Evolutionary conservation across 2,113 vertebrate species (phyloP).

Genomic region (Leucopsar rothschildi): DNA sequence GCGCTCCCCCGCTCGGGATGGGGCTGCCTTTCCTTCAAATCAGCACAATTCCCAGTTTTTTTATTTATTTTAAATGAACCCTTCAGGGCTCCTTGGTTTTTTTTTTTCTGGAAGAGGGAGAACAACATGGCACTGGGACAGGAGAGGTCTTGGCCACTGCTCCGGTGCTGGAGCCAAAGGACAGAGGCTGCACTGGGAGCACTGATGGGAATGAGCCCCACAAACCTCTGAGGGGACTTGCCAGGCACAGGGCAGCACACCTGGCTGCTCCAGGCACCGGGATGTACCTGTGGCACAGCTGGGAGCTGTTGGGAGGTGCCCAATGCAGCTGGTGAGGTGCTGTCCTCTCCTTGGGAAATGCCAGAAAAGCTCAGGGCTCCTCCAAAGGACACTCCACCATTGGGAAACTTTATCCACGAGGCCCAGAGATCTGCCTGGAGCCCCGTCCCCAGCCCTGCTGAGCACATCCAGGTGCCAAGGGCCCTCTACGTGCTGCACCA

Average conservation of each 20-base stretch:
- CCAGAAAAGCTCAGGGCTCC: neutral
- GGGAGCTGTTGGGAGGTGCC: neutral
- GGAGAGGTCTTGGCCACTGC: neutral
- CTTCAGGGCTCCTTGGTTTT: slow-evolving; percentile 42
- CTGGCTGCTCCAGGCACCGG: neutral
- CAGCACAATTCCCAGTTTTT: neutral
- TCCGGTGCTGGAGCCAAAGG: fast-evolving
- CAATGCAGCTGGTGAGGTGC: fast-evolving
- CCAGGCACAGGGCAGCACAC: fast-evolving
- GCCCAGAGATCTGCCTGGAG: neutral
- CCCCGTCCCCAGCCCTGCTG: fast-evolving
- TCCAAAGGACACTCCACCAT: neutral
- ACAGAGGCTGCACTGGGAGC: neutral
- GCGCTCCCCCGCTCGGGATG: neutral
- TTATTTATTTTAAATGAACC: slow-evolving; percentile 64
- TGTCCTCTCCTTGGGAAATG: neutral
- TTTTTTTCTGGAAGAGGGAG: neutral
- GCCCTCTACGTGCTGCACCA: fast-evolving
- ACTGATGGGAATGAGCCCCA: fast-evolving
- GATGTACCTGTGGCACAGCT: fast-evolving
- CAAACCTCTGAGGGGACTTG: fast-evolving
- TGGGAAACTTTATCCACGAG: fast-evolving
- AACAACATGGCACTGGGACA: neutral
- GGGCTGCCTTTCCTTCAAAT: slow-evolving; percentile 13
- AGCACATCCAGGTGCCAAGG: neutral